Conservation (phyloP, 1,140 invertebrate genomes). For the Carcinoscorpius rotundicauda region DNA sequence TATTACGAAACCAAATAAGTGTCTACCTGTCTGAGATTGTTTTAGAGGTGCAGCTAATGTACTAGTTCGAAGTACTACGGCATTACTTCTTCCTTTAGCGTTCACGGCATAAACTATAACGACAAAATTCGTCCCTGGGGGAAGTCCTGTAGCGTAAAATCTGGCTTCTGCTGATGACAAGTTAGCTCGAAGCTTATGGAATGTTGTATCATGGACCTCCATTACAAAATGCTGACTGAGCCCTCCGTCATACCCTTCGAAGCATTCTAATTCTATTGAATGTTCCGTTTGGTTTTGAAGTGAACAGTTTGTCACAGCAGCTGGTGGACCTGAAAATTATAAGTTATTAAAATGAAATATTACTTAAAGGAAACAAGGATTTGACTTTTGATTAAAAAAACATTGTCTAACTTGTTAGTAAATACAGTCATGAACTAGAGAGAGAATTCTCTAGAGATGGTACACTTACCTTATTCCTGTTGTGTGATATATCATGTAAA, state of each 20-base stretch:
- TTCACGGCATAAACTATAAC: constrained; percentile 72
- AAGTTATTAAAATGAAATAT: too few relatives aligned
- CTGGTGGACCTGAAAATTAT: constrained; percentile 19
- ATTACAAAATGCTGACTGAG: constrained; percentile 60
- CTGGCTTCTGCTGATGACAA: constrained; percentile 10
- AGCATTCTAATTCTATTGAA: constrained; percentile 58
- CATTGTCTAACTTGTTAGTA: too few relatives aligned
- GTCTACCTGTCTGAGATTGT: too few relatives aligned
- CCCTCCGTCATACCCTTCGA: constrained; percentile 71
- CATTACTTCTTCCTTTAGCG: constrained; percentile 69
- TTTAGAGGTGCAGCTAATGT: constrained; percentile 56
- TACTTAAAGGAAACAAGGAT: too few relatives aligned
- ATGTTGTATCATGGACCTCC: constrained; percentile 51
- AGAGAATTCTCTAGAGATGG: too few relatives aligned
- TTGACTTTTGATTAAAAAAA: too few relatives aligned
- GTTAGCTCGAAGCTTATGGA: constrained; percentile 29
- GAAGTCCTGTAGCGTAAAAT: constrained; percentile 46
- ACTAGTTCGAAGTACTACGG: constrained; percentile 65
- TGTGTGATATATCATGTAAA: too few relatives aligned
- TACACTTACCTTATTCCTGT: too few relatives aligned
- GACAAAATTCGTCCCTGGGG: constrained; percentile 56
- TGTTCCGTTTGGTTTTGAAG: constrained; percentile 39
- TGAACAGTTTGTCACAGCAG: constrained; percentile 25
- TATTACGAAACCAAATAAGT: too few relatives aligned
- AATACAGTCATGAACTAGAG: too few relatives aligned